Evolutionary conservation across 2,113 vertebrate genomes (phyloP).

Genomic region (Tyrannus savana): DNA sequence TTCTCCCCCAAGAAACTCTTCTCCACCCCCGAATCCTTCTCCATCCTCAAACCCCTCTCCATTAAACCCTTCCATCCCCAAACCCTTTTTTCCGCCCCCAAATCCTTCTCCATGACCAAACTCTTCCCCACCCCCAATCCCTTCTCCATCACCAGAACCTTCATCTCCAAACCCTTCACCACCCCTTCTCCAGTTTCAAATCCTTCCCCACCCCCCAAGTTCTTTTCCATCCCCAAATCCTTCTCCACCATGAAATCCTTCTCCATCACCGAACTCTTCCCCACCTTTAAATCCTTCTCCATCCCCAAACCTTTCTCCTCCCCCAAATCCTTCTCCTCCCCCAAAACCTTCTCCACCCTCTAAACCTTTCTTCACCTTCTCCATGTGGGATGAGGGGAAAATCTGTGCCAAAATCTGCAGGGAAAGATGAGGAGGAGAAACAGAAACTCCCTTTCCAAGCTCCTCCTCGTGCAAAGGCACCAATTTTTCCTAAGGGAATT

Average conservation of each 20-base stretch:
- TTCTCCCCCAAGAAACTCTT: too few species aligned
- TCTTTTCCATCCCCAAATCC: background rate
- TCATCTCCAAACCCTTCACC: too few species aligned
- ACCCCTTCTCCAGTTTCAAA: background rate
- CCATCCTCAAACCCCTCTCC: background rate
- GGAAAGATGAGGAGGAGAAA: background rate
- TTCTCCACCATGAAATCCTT: background rate
- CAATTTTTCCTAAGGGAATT: background rate
- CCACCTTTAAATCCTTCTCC: background rate
- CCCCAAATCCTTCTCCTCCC: background rate
- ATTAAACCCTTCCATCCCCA: too few species aligned
- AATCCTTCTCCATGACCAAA: too few species aligned
- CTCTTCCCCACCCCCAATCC: background rate
- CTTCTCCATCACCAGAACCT: background rate
- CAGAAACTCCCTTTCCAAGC: fast-evolving
- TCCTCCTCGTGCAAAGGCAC: background rate
- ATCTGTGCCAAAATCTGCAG: fast-evolving
- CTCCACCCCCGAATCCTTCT: too few species aligned
- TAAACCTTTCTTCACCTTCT: background rate
- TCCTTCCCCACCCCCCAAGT: background rate
- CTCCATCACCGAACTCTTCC: background rate
- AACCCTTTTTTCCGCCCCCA: too few species aligned
- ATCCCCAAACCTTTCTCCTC: background rate
- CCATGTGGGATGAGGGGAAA: background rate
- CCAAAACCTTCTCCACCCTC: background rate